Conservation (phyloP, 2,888 invertebrate genomes). For the Helobdella robusta region DNA sequence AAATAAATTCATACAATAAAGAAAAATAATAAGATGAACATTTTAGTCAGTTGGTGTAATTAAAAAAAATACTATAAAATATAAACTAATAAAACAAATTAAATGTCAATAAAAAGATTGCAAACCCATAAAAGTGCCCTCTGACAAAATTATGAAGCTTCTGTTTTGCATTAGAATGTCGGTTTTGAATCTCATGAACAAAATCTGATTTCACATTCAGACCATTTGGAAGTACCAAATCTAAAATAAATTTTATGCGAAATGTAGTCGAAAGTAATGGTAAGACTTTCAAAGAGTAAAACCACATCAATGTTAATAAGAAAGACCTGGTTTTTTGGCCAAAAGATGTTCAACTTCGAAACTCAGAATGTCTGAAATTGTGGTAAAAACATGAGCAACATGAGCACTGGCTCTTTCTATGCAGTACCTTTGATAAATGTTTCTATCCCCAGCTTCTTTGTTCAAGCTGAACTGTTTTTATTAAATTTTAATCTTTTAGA, state of each 20-base stretch:
- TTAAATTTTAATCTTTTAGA: too few species aligned
- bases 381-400: constrained; percentile 85
- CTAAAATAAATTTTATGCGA: constrained; percentile 49
- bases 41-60: neutral
- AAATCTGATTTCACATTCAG: constrained; percentile 97
- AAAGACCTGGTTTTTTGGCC: constrained; percentile 59
- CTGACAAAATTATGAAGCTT: constrained; percentile 94
- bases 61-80: neutral
- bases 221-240: constrained; percentile 94
- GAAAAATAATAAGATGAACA: neutral
- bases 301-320: too few species aligned
- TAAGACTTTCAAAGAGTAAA: neutral
- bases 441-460: constrained; percentile 92
- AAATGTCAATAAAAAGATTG: neutral
- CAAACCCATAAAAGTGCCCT: constrained; percentile 92
- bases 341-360: constrained; percentile 88
- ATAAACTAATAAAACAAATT: neutral
- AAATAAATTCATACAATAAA: neutral
- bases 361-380: constrained; percentile 92
- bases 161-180: constrained; percentile 90
- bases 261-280: neutral
- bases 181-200: constrained; percentile 94
- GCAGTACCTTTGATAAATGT: constrained; percentile 96
- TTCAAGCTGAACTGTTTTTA: constrained; percentile 79
- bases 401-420: constrained; percentile 90